phyloP scores from a whole-genome alignment of 2,888 invertebrate species.

The Tridacna gigas region DNA sequence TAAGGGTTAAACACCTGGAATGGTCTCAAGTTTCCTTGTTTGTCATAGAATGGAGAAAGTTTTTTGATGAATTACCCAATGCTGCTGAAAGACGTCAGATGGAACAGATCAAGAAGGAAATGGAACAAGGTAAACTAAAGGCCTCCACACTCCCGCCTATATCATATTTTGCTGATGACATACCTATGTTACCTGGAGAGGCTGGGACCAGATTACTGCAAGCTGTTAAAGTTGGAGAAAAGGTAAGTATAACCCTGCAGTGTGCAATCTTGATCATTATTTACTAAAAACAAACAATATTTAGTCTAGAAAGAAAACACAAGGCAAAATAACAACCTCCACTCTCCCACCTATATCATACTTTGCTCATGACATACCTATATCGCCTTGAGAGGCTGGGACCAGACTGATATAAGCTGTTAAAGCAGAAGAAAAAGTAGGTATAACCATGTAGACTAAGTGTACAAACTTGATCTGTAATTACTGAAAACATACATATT shows the following conservation, averaged over 20 bases:
- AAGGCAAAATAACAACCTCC: conserved; percentile 65
- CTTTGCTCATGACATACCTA: conserved; percentile 68
- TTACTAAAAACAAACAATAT: no score
- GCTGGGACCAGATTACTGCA: conserved; percentile 73
- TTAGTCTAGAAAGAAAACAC: conserved; percentile 65
- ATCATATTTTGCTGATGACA: conserved; percentile 68
- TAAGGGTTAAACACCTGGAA: no score
- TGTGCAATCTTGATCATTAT: no score
- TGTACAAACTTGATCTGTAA: no score
- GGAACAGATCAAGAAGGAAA: conserved; percentile 67
- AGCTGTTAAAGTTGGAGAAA: conserved; percentile 71
- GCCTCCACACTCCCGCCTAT: conserved; percentile 66
- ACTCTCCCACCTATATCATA: conserved; percentile 70
- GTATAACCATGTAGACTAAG: no score
- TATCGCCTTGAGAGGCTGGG: conserved; percentile 74
- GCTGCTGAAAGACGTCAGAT: conserved; percentile 69
- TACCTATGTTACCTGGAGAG: conserved; percentile 73
- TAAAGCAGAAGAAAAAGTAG: conserved; percentile 71
- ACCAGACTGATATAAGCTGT: conserved; percentile 71
- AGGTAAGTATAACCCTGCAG: conserved; percentile 45
- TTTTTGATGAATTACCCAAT: conserved; percentile 69
- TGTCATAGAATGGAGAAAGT: conserved; percentile 70
- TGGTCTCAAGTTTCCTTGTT: no score
- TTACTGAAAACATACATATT: no score
- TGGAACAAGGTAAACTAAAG: conserved; percentile 67